phyloP scores from a whole-genome alignment of 2,113 vertebrate species.

The Sceloporus tristichus region DNA sequence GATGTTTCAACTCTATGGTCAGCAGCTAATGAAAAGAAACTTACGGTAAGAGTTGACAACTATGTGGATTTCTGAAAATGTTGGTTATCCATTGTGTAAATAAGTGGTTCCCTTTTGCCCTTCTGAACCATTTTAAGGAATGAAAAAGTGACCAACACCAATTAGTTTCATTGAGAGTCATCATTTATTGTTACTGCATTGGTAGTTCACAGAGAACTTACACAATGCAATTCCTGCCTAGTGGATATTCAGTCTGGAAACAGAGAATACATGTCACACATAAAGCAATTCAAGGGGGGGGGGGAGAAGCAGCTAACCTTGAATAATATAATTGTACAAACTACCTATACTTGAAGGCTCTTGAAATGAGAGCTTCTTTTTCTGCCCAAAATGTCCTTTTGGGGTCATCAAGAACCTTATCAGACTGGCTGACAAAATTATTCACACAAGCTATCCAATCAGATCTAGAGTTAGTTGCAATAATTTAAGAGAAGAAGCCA shows the following conservation, averaged over 20 bases:
- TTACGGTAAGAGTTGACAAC: not conserved
- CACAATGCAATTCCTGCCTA: not conserved
- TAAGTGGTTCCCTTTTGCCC: not conserved
- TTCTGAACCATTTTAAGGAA: not conserved
- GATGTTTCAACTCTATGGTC: not conserved
- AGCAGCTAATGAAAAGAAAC: not conserved
- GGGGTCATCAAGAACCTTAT: not conserved
- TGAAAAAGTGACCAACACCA: not conserved
- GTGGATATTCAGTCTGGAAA: not conserved
- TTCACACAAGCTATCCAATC: accelerated
- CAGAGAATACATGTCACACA: not conserved
- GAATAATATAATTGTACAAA: not conserved
- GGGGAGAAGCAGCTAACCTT: not conserved
- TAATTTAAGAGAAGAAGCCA: not conserved
- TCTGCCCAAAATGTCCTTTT: not conserved
- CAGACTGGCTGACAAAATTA: accelerated
- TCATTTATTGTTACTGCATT: not conserved
- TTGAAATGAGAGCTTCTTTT: not conserved
- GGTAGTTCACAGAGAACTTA: not conserved
- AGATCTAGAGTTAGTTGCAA: not conserved
- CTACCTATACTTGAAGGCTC: too few relatives aligned
- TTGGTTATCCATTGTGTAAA: not conserved
- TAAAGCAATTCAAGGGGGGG: not conserved
- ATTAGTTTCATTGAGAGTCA: not conserved
- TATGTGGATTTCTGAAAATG: not conserved